Base-by-base conservation (phyloP, 2,113 vertebrate genomes). In the Galemys pyrenaicus region DNA sequence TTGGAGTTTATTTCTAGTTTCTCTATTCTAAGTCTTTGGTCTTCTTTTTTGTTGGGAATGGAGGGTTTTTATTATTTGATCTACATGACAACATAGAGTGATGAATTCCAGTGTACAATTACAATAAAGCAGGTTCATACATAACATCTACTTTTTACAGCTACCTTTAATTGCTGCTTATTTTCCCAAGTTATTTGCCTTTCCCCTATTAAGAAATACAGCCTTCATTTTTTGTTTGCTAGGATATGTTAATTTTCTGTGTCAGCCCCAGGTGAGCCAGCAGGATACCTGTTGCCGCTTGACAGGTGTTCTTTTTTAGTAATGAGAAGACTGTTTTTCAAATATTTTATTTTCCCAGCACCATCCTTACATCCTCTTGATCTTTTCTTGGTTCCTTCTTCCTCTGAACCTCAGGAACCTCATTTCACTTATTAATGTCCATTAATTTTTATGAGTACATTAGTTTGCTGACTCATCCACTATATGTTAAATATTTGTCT, bases 151-250 rank as follows among this genome's bases (percentile, higher is more conserved):
- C 6, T 71, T 94, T 82, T 56, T 62, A 95, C 4, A 80, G 51
- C 32, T 37, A 71, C 46, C n/a, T 94, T 82, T 60, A 51, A 35
- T 60, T 51, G 54, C 51, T 83, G 22, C 58, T 95, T 81, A 56
- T 71, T 89, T 93, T 54, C 46, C 78, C 24, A 87, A 75, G 12
- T 44, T 81, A 44, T 62, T 92, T 85, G 39, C 56, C 64, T 94
- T 58, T 58, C 44, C 44, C 37, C 37, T 70, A 75, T 49, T 87
- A 94, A 94, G 82, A 89, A 75, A 86, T 9, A 67, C 54, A 92
- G 28, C 32, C 51, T 89, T 92, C 44, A 91, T 91, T 91, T 88
- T 86, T 56, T 56, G 54, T 56, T 56, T 75, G 60, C 44, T 22
- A 1, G 19, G 10, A 65, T 89, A 0, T 2, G 32, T 28, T 35